phyloP scores from a whole-genome alignment of 1,140 invertebrate genomes.

The Drosophila yakuba region DNA sequence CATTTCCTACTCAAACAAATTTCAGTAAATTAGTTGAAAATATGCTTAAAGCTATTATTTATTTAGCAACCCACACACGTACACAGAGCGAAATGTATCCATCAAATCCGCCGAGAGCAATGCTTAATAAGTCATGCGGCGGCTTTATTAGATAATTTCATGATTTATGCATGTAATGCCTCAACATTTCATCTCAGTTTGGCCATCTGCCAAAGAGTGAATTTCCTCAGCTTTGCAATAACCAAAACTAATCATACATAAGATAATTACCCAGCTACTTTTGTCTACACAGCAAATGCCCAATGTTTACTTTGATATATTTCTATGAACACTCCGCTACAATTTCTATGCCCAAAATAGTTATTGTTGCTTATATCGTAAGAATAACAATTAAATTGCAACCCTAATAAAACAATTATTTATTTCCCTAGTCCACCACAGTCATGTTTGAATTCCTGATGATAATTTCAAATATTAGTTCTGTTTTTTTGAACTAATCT shows the following conservation, averaged over 20 bases:
- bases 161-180: constrained; percentile 57
- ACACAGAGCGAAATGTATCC: constrained; percentile 10
- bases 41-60: constrained; percentile 50
- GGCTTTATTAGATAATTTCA: constrained; percentile 68
- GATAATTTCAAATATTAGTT: not conserved
- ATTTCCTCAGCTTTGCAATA: constrained; percentile 20
- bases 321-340: not conserved
- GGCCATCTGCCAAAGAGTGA: constrained; percentile 11
- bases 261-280: constrained; percentile 32
- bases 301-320: not conserved
- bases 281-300: constrained; percentile 20
- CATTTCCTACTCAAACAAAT: constrained; percentile 31
- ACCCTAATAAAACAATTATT: too few species aligned
- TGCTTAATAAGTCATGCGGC: constrained; percentile 52
- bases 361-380: too few species aligned
- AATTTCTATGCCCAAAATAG: not conserved
- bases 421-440: too few species aligned
- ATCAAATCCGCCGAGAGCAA: constrained; percentile 54
- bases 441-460: too few species aligned
- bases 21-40: constrained; percentile 52
- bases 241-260: constrained; percentile 43
- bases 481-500: not conserved
- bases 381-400: too few species aligned
- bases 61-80: constrained; percentile 38
- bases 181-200: constrained; percentile 13